These are phyloP conservation scores for Drosophila sordidapex DNA, from an alignment of 2,888 invertebrate genomes.

Conservation along the genomic window DNA sequence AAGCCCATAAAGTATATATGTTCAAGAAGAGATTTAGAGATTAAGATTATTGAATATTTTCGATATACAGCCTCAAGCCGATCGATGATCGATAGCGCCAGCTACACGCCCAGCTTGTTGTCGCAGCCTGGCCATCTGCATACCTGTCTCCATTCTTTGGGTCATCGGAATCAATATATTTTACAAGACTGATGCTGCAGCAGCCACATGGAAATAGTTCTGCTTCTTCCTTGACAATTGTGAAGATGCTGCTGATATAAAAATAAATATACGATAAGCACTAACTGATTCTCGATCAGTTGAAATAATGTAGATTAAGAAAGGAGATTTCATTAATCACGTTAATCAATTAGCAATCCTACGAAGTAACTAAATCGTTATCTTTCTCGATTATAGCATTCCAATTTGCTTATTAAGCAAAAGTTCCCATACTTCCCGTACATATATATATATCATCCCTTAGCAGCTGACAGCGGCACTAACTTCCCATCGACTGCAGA, in stretches of 20 bases:
- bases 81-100: too few relatives aligned
- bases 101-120: too few relatives aligned
- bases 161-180: too few relatives aligned
- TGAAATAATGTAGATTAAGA: background rate
- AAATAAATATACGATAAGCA: background rate
- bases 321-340: background rate
- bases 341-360: background rate
- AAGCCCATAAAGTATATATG: background rate
- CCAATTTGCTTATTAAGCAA: background rate
- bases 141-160: too few relatives aligned
- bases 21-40: too few relatives aligned
- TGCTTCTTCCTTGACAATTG: too few relatives aligned
- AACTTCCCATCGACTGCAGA: background rate
- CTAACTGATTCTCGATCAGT: background rate
- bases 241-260: too few relatives aligned
- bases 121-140: too few relatives aligned
- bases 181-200: too few relatives aligned
- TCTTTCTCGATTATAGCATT: background rate
- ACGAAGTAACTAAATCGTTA: background rate
- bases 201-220: too few relatives aligned
- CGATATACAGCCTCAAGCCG: too few relatives aligned
- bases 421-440: background rate
- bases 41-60: background rate
- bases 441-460: background rate
- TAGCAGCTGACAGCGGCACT: background rate